Evolutionary conservation across 2,797 vertebrate species (phyloP), one percentile per base, ranked within the genome.

Genomic region (Aselliscus stoliczkanus): DNA sequence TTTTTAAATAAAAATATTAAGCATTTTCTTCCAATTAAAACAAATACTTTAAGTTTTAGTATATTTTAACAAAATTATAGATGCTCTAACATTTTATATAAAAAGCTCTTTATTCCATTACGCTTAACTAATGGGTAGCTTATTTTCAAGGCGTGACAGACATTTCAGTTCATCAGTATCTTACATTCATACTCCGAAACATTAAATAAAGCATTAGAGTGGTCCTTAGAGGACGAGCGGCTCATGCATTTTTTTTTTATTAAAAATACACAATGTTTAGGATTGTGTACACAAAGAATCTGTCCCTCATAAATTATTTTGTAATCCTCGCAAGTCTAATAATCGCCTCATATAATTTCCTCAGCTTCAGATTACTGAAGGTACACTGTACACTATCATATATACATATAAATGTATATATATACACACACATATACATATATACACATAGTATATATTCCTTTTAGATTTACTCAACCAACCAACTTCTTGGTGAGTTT

Each of bases 1-100:
- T 67, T 90, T 90, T 60, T n/a, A 95, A 77, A 70, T 52, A 72
- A 62, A 94, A 56, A 77, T 85, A 94, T 29, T 39, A 77, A 89
- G 13, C 52, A 60, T 6, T 85, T 77, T 73, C 47, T 88, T 70
- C 42, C 9, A 62, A 37, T 56, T 90, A 65, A 7, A 81, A 85
- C 88, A 92, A 87, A 60, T 2, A 6, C 31, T 69, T 89, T 81
- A 76, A 64, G 14, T 67, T 72, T 79, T 76, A 67, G 52, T 9
- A 65, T 42, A 75, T 44, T 79, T 88, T 80, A 82, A 56, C 29
- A 27, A 86, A 44, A 34, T 37, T 79, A 58, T 31, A 91, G 64
- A 54, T 14, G 15, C 11, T 31, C 31, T 69, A 73, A 31, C 10
- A 82, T 54, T 94, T 90, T 42, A 42, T 29, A 10, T 39, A 15